These are phyloP conservation scores for Hexactinellida sp. DNA, from an alignment of 37 sponge, comb jelly and placozoan species.

Conservation along the genomic window DNA sequence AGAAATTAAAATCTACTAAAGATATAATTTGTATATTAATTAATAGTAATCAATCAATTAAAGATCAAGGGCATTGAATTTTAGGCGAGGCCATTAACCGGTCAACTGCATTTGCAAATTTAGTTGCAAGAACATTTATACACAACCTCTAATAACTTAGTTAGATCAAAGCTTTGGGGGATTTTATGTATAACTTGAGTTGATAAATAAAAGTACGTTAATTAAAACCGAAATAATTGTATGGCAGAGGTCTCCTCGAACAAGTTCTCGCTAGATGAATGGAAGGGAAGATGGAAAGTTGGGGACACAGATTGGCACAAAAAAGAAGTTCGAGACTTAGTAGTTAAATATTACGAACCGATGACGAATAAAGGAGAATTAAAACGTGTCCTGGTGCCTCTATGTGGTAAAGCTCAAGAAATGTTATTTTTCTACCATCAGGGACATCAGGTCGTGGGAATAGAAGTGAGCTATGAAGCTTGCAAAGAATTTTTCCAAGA, in stretches of 20 bases:
- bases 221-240: too few relatives aligned
- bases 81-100: too few relatives aligned
- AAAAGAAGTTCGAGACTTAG: not conserved
- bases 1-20: not conserved
- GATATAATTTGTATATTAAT: too few relatives aligned
- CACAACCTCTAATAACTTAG: too few relatives aligned
- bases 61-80: too few relatives aligned
- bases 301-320: not conserved
- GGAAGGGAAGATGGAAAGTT: not conserved
- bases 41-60: too few relatives aligned
- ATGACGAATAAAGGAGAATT: slow-evolving; percentile 3
- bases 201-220: too few relatives aligned
- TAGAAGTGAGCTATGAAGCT: not conserved
- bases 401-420: not conserved
- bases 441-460: not conserved
- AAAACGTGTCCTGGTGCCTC: not conserved
- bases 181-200: too few relatives aligned
- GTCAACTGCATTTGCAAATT: too few relatives aligned
- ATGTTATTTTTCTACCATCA: not conserved
- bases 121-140: too few relatives aligned
- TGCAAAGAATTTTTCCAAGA: slow-evolving; percentile 1
- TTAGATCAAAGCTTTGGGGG: too few relatives aligned
- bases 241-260: not conserved
- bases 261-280: not conserved
- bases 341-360: not conserved